A percentile compares a stretch with the other conserved stretches of the same genome.
phyloP scores from a whole-genome alignment of 2,113 vertebrate species.

The Lampris megalopsis region DNA sequence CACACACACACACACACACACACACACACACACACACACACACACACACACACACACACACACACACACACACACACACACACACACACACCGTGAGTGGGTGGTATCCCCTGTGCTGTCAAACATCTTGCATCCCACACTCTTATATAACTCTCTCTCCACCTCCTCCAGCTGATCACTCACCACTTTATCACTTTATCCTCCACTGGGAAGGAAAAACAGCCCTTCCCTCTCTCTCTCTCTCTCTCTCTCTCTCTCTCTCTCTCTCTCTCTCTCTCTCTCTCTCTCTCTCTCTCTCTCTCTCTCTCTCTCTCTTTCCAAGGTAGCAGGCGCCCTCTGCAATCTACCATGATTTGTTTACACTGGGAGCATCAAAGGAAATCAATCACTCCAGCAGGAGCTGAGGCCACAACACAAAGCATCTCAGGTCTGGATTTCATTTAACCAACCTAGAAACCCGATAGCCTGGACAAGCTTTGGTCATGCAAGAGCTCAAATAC shows the following conservation, averaged over 20 bases:
- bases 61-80: constrained; percentile 11
- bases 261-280: background rate
- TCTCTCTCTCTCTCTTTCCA: too few relatives aligned
- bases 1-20: constrained; percentile 34
- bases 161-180: constrained; percentile 77
- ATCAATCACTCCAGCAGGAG: constrained; percentile 26
- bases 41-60: constrained; percentile 21
- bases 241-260: background rate
- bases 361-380: constrained; percentile 53
- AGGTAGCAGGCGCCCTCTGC: constrained; percentile 32
- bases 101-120: constrained; percentile 67
- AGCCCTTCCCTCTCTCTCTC: constrained; percentile 25
- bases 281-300: too few relatives aligned
- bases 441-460: constrained; percentile 34
- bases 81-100: constrained; percentile 60
- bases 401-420: constrained; percentile 36
- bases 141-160: constrained; percentile 81
- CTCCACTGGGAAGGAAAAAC: constrained; percentile 62
- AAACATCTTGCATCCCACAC: constrained; percentile 84
- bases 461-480: constrained; percentile 33
- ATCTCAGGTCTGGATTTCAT: constrained; percentile 46
- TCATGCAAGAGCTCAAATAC: constrained; percentile 31
- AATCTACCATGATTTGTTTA: constrained; percentile 48
- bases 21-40: constrained; percentile 69
- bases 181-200: constrained; percentile 67